A percentile compares a stretch with the other conserved stretches of the same genome.
Evolutionary conservation across 2,797 vertebrate species (phyloP).

Genomic region (Gymnopithys bicolor): DNA sequence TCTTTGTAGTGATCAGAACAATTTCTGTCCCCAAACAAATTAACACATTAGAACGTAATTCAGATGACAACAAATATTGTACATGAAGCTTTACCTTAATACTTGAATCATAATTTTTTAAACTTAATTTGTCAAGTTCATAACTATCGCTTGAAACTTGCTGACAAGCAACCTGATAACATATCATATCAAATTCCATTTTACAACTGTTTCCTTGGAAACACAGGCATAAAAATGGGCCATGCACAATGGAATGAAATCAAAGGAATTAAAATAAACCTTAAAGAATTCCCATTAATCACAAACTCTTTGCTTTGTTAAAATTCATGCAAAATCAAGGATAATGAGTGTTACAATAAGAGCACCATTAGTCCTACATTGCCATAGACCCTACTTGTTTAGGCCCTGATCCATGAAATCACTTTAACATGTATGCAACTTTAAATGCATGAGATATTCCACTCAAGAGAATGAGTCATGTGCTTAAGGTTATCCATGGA

Average conservation of each 20-base stretch:
- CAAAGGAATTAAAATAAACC: constrained; percentile 55
- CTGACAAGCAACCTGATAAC: constrained; percentile 69
- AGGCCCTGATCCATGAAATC: not conserved
- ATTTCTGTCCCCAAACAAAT: not conserved
- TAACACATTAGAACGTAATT: not conserved
- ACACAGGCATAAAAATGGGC: constrained; percentile 66
- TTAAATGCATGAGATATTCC: constrained; percentile 31
- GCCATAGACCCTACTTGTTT: not conserved
- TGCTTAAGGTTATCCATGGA: constrained; percentile 3
- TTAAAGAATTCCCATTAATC: constrained; percentile 41
- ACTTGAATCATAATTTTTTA: not conserved
- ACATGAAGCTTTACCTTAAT: constrained; percentile 6
- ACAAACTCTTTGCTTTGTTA: not conserved
- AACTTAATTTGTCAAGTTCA: constrained; percentile 63
- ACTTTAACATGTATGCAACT: not conserved
- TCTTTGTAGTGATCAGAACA: not conserved
- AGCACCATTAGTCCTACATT: not conserved
- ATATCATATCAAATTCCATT: constrained; percentile 67
- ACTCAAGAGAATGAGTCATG: not conserved
- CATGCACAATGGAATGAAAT: constrained; percentile 51
- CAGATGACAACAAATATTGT: not conserved
- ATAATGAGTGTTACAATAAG: not conserved
- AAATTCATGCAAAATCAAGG: not conserved
- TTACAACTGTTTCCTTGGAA: constrained; percentile 73
- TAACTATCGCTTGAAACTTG: constrained; percentile 66